Conservation (phyloP, 2,888 invertebrate species). For the Flexamia atlantica region DNA sequence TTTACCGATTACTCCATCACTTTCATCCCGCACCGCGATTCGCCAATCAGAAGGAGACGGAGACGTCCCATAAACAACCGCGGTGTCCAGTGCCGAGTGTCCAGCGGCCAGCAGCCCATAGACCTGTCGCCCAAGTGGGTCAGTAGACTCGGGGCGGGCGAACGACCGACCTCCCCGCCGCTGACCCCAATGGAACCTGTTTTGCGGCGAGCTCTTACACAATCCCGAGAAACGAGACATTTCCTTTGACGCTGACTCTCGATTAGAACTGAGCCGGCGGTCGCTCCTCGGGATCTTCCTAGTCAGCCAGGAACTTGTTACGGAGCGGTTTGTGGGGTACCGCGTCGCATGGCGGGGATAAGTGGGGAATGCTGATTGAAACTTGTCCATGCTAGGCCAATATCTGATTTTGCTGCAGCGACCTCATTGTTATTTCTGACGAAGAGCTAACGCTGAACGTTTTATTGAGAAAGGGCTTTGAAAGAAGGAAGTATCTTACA, state of each 20-base stretch:
- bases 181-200: conserved; percentile 56
- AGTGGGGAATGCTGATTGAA: no score
- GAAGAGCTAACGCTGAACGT: no score
- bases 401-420: no score
- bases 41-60: neutral
- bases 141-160: conserved; percentile 17
- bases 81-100: neutral
- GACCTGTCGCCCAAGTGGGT: neutral
- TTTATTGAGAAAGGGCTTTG: no score
- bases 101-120: neutral
- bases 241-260: conserved; percentile 51
- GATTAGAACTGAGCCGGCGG: conserved; percentile 19
- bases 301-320: neutral
- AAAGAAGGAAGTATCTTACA: no score
- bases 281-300: neutral
- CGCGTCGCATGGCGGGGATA: no score
- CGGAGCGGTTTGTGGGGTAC: no score
- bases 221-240: conserved; percentile 34
- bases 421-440: no score
- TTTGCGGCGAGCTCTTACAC: neutral
- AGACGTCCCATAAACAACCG: conserved; percentile 7
- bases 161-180: conserved; percentile 8
- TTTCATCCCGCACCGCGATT: neutral
- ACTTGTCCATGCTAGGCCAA: no score
- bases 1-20: no score